Evolutionary conservation across 2,888 invertebrate genomes (phyloP).

Genomic region (Spatulosminthurus flaviceps): DNA sequence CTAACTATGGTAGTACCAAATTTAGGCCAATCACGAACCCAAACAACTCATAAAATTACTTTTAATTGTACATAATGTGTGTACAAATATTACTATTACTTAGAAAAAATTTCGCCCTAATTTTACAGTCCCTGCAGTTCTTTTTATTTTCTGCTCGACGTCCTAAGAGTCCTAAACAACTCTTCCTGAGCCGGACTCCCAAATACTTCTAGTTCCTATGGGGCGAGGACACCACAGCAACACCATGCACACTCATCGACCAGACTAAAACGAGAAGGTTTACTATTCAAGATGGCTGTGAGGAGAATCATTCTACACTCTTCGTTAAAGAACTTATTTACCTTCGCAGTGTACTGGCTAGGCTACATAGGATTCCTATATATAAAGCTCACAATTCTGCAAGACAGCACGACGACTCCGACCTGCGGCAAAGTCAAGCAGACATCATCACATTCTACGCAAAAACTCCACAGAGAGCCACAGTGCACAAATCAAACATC

Average conservation of each 20-base stretch:
- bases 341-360: background rate
- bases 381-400: slow-evolving; percentile 4
- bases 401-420: slow-evolving; percentile 24
- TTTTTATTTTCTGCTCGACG: background rate
- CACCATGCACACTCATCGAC: slow-evolving; percentile 34
- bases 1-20: slow-evolving; percentile 28
- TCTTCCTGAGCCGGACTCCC: slow-evolving; percentile 28
- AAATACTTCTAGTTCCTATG: slow-evolving; percentile 25
- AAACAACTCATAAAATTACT: background rate
- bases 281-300: slow-evolving; percentile 51
- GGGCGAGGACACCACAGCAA: slow-evolving; percentile 28
- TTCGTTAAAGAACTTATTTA: background rate
- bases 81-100: background rate
- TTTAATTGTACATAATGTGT: background rate
- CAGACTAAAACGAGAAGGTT: slow-evolving; percentile 30
- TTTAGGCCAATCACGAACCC: slow-evolving; percentile 25
- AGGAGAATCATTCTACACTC: slow-evolving; percentile 10
- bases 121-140: background rate
- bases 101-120: background rate
- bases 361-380: background rate
- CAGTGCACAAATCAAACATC: slow-evolving; percentile 11
- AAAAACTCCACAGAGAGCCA: slow-evolving; percentile 30
- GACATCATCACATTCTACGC: background rate
- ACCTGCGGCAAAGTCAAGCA: slow-evolving; percentile 25
- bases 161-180: slow-evolving; percentile 12